Evolutionary conservation across 2,113 vertebrate species (phyloP), one percentile per base, ranked within the genome.

Genomic region (Martes martes): DNA sequence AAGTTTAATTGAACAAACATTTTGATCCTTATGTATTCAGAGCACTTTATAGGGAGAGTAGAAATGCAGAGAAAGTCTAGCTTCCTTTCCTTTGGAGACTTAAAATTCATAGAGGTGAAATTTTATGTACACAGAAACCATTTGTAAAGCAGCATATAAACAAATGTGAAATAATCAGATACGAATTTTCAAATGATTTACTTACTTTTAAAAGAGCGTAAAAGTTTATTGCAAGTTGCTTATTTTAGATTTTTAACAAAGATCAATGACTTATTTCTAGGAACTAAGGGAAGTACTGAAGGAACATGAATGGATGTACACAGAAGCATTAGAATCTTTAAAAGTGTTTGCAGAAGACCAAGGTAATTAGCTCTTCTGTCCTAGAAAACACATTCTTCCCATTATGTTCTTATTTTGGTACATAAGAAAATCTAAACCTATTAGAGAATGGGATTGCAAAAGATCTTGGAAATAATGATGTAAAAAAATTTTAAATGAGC

Each of bases 301-400:
- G 96, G 99, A 99, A 65, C 99, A 99, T 92, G 99, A 99, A 88
- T 99, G 99, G 99, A 99, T 99, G 95, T 99, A 98, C 95, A 98
- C 99, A 28, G 99, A 99, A 94, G 99, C 99, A 69, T 97, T 99
- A 97, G 99, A 99, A 90, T 99, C 99, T 85, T 98, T 99, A 57
- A 99, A 98, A 92, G 98, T 99, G 89, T 99, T 99, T 98, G 99
- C 99, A 55, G 99, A 99, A 73, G 98, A 98, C 59, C 98, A 99
- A 59, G 98, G 99, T 99, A 99, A 98, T 96, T 91, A 82, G 67
- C 50, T 82, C 74, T 50, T 93, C 1, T 83, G 67, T 57, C 55
- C 13, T 36, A 83, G 61, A 91, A 80, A 91, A 47, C 71, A 71
- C 24, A 33, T 55, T 16, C 8, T 96, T 86, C n/a, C 45, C 36